A percentile compares a stretch with the other conserved stretches of the same genome.
Evolutionary conservation across 1,140 invertebrate genomes (phyloP).

Genomic region (Melitaea cinxia): DNA sequence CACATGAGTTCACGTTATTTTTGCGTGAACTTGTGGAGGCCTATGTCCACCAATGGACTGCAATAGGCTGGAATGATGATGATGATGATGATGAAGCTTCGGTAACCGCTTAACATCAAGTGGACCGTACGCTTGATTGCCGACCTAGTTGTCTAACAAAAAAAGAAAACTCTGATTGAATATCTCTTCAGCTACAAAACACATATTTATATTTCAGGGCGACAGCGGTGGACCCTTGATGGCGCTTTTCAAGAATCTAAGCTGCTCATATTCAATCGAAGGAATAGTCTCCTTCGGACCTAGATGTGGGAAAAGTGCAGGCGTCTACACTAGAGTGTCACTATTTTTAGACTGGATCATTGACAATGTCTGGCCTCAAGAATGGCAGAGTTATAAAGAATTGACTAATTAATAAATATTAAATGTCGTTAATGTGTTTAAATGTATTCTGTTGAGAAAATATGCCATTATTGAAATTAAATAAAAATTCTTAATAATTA

Average conservation of each 20-base stretch:
- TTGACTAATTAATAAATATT: neutral
- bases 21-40: too few relatives aligned
- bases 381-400: neutral
- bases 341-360: slow-evolving; percentile 38
- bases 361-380: slow-evolving; percentile 32
- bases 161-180: too few relatives aligned
- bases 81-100: too few relatives aligned
- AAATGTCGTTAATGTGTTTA: neutral
- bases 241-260: slow-evolving; percentile 12
- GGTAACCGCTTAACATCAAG: too few relatives aligned
- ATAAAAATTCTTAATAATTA: too few relatives aligned
- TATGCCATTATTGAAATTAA: too few relatives aligned
- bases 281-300: slow-evolving; percentile 34
- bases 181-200: neutral
- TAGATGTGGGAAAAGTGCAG: slow-evolving; percentile 17
- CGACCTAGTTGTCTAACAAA: too few relatives aligned
- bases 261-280: slow-evolving; percentile 24
- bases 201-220: slow-evolving; percentile 27
- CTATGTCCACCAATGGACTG: too few relatives aligned
- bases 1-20: too few relatives aligned
- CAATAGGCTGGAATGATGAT: too few relatives aligned
- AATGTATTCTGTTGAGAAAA: too few relatives aligned
- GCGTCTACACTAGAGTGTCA: slow-evolving; percentile 29
- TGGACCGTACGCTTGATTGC: too few relatives aligned
- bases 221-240: slow-evolving; percentile 42